phyloP scores from a whole-genome alignment of 2,888 invertebrate genomes.

The Lasioglossum marginatum region DNA sequence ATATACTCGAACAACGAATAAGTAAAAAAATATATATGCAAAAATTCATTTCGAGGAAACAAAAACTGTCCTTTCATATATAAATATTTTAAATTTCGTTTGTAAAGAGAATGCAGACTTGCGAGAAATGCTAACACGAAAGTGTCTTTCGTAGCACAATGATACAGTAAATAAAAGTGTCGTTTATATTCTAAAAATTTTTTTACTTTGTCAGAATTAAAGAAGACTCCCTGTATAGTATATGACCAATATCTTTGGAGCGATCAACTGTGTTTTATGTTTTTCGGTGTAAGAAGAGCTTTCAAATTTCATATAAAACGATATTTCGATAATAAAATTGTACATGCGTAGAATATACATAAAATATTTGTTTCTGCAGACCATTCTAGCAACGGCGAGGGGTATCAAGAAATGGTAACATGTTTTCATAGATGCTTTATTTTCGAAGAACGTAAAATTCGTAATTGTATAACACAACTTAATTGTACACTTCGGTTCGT shows the following conservation, averaged over 20 bases:
- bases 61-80: too few species aligned
- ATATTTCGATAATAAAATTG: neutral
- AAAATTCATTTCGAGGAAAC: too few species aligned
- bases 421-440: slow-evolving; percentile 19
- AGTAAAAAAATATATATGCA: too few species aligned
- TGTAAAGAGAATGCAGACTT: too few species aligned
- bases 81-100: too few species aligned
- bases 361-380: neutral
- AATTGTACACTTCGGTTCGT: neutral
- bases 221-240: too few species aligned
- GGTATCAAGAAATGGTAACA: neutral
- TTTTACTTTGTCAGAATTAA: too few species aligned
- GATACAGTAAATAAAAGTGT: too few species aligned
- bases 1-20: too few species aligned
- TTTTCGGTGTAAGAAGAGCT: neutral
- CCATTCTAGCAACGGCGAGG: neutral
- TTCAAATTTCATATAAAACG: neutral
- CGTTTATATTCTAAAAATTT: too few species aligned
- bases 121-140: too few species aligned
- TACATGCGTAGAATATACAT: neutral
- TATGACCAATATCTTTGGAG: neutral
- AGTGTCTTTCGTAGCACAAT: too few species aligned
- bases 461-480: slow-evolving; percentile 13
- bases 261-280: neutral
- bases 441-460: neutral